These are phyloP conservation scores for Pectinophora gossypiella DNA, from an alignment of 1,140 invertebrate genomes.

Conservation along the genomic window DNA sequence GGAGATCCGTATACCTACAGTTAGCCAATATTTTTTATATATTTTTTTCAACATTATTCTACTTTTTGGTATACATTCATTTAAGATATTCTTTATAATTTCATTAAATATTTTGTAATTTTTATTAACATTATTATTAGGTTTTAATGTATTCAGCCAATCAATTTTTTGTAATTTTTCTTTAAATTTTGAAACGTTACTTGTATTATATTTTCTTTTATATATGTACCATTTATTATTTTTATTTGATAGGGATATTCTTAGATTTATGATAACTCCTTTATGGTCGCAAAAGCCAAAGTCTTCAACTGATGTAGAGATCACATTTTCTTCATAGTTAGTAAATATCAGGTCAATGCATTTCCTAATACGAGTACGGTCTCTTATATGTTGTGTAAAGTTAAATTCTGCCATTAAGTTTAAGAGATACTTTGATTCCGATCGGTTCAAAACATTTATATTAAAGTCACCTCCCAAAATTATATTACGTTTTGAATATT, in stretches of 20 bases:
- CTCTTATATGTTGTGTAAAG: conserved; percentile 2
- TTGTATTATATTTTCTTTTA: neutral
- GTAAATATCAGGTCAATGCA: conserved; percentile 2
- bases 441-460: neutral
- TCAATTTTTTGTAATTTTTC: neutral
- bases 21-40: conserved; percentile 1
- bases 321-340: neutral
- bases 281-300: neutral
- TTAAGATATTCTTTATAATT: conserved; percentile 1
- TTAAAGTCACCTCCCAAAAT: neutral
- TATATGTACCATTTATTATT: neutral
- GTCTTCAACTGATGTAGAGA: neutral
- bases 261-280: neutral
- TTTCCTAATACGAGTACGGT: neutral
- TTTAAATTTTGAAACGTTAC: neutral
- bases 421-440: neutral
- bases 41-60: neutral
- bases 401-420: neutral
- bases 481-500: neutral
- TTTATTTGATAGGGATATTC: neutral
- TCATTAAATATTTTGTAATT: neutral
- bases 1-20: neutral
- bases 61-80: neutral
- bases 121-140: neutral
- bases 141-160: neutral